Evolutionary conservation across 2,113 vertebrate genomes (phyloP), one percentile per base, ranked within the genome.

Genomic region (Redunca redunca): DNA sequence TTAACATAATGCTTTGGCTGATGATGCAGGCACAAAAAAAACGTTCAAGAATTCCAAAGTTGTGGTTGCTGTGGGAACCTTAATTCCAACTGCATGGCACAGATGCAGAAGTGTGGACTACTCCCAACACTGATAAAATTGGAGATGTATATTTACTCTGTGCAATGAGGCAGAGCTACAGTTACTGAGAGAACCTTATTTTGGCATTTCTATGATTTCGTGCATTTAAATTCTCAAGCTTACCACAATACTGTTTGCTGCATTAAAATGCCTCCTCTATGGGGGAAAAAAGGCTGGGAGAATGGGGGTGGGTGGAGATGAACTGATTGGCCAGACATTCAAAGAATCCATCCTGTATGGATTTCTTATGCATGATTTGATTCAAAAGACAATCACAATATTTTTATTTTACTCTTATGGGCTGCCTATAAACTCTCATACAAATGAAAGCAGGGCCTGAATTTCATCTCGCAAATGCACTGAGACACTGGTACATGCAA

Each of bases 31-130:
- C 95, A 96, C 94, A 98, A 96, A 97, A 96, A 97, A 97, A 98
- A 98, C 74, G 23, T 86, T 98, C 71, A 96, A 97, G 97, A 97
- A 98, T 92, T 97, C 93, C 89, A 78, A 97, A 97, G 98, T 96
- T 97, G 98, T 97, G 95, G 97, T 98, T 98, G 97, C 98, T 96
- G 97, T 98, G 98, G 98, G 98, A 98, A 98, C 97, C 97, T 97
- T 96, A 95, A 96, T 95, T 98, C 95, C 96, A 97, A 98, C 91
- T 92, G 53, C 26, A 97, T 40, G 55, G 92, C 94, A 95, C 96
- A 98, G 97, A 98, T 96, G 95, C 43, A 95, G 64, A 97, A 82
- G 33, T 57, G 50, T 94, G 97, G 94, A 95, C 91, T 97, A 57
- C 90, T 96, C 96, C 95, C 97, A 95, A 92, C 17, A 92, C 94